Base-by-base conservation (phyloP, 2,113 vertebrate species). In the Orthonyx spaldingii region DNA sequence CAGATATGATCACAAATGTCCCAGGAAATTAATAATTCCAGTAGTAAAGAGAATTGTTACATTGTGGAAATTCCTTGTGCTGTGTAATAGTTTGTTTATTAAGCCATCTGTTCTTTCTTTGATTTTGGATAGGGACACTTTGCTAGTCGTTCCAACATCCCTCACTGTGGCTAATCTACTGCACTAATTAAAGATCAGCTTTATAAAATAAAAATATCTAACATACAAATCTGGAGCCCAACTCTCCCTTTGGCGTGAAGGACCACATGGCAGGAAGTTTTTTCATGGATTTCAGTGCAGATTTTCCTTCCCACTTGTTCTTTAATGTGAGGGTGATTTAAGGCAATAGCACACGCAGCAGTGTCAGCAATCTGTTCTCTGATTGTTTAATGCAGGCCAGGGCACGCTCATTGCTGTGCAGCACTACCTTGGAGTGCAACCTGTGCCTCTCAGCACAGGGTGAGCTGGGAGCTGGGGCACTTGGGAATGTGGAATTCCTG, bases 91-190 rank as follows among this genome's bases (percentile, higher is more conserved):
- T 84, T 87, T 91, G 53, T 82, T 76, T 84, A 91, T 92, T 87
- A 82, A 94, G 46, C 81, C 87, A 91, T 93, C 89, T 93, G 89
- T 52, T 89, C 84, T 57, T 88, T 53, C 63, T 72, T 84, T 84
- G 44, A 22, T 82, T 92, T 87, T 76, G 41, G 32, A 37, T 74
- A 41, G 57, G n/a, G 60, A 37, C 49, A n/a, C n/a, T 92, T 81
- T 32, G 39, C 27, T 20, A 27, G 15, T 64, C 26, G 21, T 84
- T 94, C n/a, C 77, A 78, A 37, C 56, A 60, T 84, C 46, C 22
- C 61, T 89, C 49, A 16, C 65, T 68, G 30, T 89, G 66, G 71
- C 35, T 63, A 37, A 61, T 78, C 47, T 68, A 27, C 71, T 74
- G 32, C 11, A 15, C 59, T 93, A 95, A 84, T 84, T 89, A 84